Conservation (phyloP, 37 sponge, comb jelly and placozoan species). For the Hexactinellida sp. region DNA sequence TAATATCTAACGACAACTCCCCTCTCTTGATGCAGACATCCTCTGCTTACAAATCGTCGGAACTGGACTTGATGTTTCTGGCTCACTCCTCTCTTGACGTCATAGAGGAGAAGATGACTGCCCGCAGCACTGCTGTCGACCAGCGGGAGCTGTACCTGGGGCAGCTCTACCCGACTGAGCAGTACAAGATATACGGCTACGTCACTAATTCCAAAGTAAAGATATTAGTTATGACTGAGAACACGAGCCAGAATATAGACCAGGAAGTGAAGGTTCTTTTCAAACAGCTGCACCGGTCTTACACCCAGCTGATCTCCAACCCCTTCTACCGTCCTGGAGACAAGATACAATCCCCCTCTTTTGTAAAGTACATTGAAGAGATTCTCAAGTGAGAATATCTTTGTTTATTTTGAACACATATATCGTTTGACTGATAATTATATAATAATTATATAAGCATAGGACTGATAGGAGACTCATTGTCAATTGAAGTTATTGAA, state of each 20-base stretch:
- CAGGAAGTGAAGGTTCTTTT: conserved; percentile 71
- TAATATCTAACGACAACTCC: conserved; percentile 48
- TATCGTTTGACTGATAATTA: background rate
- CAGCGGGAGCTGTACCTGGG: conserved; percentile 88
- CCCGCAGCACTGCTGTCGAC: conserved; percentile 28
- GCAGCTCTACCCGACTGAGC: conserved; percentile 85
- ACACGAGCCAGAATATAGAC: conserved; percentile 53
- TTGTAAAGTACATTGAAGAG: background rate
- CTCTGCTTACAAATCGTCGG: conserved; percentile 41
- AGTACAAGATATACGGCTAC: conserved; percentile 97
- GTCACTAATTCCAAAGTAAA: conserved; percentile 92
- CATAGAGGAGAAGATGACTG: conserved; percentile 73
- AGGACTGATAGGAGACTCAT: too few species aligned
- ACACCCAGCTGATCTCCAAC: conserved; percentile 68
- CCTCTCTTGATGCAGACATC: conserved; percentile 66
- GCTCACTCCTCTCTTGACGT: conserved; percentile 94
- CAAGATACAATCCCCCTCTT: conserved; percentile 45
- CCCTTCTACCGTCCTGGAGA: conserved; percentile 86
- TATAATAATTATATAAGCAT: too few species aligned
- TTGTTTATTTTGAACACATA: background rate
- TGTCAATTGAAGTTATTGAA: too few species aligned
- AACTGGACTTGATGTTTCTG: conserved; percentile 71
- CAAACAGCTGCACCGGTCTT: conserved; percentile 70
- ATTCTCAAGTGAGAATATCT: background rate
- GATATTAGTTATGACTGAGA: conserved; percentile 69